Evolutionary conservation across 1,140 invertebrate species (phyloP).

Genomic region (Lerema accius): DNA sequence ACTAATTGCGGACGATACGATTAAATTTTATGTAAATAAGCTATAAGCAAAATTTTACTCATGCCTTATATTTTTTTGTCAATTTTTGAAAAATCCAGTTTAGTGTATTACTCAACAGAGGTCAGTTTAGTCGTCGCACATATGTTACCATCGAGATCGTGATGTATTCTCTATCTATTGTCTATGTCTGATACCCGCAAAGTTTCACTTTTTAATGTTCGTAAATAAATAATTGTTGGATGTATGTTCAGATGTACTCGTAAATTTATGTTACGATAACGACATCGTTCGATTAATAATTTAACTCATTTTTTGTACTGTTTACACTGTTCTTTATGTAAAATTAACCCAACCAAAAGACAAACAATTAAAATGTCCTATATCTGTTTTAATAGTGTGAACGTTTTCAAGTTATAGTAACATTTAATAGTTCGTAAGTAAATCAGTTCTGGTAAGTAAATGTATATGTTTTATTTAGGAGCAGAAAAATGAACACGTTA

Average conservation of each 20-base stretch:
- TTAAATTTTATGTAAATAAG: too few relatives aligned
- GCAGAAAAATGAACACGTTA: conserved; percentile 94
- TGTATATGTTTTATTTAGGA: conserved; percentile 83
- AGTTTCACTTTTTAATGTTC: too few relatives aligned
- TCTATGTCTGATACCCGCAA: too few relatives aligned
- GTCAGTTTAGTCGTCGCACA: background rate
- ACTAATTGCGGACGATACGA: too few relatives aligned
- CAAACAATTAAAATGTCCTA: background rate
- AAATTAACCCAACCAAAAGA: conserved; percentile 74
- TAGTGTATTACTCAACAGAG: background rate
- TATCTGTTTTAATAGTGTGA: too few relatives aligned
- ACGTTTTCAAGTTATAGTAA: too few relatives aligned
- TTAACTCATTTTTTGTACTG: background rate
- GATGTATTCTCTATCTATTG: too few relatives aligned
- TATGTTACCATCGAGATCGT: background rate
- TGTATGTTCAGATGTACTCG: too few relatives aligned
- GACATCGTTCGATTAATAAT: background rate
- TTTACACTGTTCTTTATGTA: conserved; percentile 31
- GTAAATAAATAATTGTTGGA: too few relatives aligned
- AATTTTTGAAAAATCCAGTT: background rate
- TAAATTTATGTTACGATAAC: too few relatives aligned
- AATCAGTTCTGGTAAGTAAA: background rate
- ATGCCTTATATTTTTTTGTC: too few relatives aligned
- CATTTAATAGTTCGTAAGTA: background rate
- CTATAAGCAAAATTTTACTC: too few relatives aligned